Base-by-base conservation (phyloP, 1,140 invertebrate genomes). In the Drosophila novamexicana region DNA sequence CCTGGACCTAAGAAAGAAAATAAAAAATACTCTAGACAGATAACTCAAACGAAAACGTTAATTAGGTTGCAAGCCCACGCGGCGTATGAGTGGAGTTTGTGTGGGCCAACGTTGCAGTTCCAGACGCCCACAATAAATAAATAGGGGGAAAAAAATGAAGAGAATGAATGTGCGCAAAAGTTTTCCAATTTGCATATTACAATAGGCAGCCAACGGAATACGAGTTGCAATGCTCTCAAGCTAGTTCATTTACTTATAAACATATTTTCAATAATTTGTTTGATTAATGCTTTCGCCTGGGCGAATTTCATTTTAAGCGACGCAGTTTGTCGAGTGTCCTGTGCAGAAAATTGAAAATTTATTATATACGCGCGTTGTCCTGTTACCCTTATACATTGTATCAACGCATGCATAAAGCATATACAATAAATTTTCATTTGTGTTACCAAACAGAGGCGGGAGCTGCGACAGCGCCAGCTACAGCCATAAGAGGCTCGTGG, bases 371-470 rank as follows among this genome's bases (percentile, higher is more conserved):
- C 49, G 16, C 36, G 45, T 32, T 22, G 58, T 34, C 39, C 39
- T 39, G 37, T 67, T 67, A 18, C 18, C 37, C 40, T n/a, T 61
- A 63, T 69, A 54, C 52, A 81, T 74, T 81, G 77, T 84, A 81
- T 75, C 75, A 70, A 70, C 72, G 80, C 81, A 75, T 79, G 79
- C 79, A 81, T 81, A 81, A 81, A 81, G 79, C 79, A 81, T 70
- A 75, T 81, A 84, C 77, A 84, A 84, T 84, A 84, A 84, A 84
- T 85, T 84, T 79, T 84, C 81, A 84, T 84, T 84, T 85, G 81
- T 85, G 62, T 84, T 80, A 81, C 81, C 81, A 84, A 74, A 75
- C 77, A 79, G 56, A 49, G 75, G 29, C 32, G 9, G 8, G 34
- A 42, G 2, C 73, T 39, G 62, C n/a, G 40, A 57, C 49, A 70